Base-by-base conservation (phyloP, 2,113 vertebrate genomes). In the Notothenia coriiceps region DNA sequence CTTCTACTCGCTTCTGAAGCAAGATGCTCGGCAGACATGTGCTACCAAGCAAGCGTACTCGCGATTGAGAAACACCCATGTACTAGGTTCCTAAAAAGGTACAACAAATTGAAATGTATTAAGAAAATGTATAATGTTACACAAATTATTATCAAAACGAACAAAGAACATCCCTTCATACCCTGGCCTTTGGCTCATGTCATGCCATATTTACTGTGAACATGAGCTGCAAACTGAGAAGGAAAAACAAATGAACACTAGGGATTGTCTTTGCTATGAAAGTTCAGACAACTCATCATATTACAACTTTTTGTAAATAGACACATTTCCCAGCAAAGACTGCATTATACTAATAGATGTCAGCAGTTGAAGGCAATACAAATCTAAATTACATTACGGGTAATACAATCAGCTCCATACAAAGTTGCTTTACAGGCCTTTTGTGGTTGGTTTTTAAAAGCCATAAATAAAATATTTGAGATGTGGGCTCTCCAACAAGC, bases 191-290 rank as follows among this genome's bases (percentile, higher is more conserved):
- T 52, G 44, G 60, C 70, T 67, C 17, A 69, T 17, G 63, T 66
- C 61, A 59, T 5, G 1, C 10, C 33, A 65, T n/a, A 70, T 77
- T 74, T 63, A 62, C 12, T 33, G 15, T 65, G 52, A 82, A 77
- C 46, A 56, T 50, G 49, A 77, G 61, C 29, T 47, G 15, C 47
- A 54, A 74, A 63, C 15, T 69, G 33, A 54, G 54, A 10, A 2
- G 5, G 13, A 22, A 22, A 70, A 51, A 76, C 40, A 54, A 35
- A 47, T 52, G 1, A 35, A 75, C 6, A 43, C 14, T 2, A 43
- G 11, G 17, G 15, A 18, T 52, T 52, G 49, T 50, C 5, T 62
- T 1, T 35, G 47, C 46, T 10, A 10, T 43, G 63, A 56, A 56
- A 57, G 25, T 1, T 59, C 43, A 47, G 25, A 22, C 49, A 22